Evolutionary conservation across 2,797 vertebrate genomes (phyloP).

Genomic region (Oryzias sinensis): DNA sequence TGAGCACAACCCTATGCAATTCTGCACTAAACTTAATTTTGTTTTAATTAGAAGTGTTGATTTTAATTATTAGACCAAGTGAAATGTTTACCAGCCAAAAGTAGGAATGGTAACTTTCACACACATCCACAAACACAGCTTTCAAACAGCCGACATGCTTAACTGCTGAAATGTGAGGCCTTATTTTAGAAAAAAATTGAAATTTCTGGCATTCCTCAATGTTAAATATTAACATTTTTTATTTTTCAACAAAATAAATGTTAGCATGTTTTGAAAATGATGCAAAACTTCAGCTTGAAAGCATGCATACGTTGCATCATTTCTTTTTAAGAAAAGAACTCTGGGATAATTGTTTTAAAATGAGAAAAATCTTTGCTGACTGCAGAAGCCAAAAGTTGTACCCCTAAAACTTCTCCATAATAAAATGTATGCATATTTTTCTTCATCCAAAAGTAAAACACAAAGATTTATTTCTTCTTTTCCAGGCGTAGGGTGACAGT

Average conservation of each 20-base stretch:
- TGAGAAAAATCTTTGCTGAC: too few relatives aligned
- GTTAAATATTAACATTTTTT: neutral
- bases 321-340: neutral
- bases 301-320: neutral
- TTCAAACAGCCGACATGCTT: too few relatives aligned
- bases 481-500: slow-evolving; percentile 30
- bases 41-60: too few relatives aligned
- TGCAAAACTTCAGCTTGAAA: neutral
- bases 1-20: neutral
- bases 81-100: too few relatives aligned
- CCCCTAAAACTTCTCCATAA: too few relatives aligned
- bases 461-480: slow-evolving; percentile 51
- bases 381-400: too few relatives aligned
- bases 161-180: too few relatives aligned
- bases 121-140: too few relatives aligned
- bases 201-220: neutral
- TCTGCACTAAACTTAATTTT: too few relatives aligned
- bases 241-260: neutral
- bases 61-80: too few relatives aligned
- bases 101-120: too few relatives aligned
- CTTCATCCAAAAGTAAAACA: slow-evolving; percentile 20
- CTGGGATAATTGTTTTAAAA: neutral
- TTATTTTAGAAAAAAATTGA: neutral
- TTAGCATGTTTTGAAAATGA: neutral
- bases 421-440: too few relatives aligned